phyloP scores from a whole-genome alignment of 2,797 vertebrate genomes.

The Odontamblyopus lacepedii region DNA sequence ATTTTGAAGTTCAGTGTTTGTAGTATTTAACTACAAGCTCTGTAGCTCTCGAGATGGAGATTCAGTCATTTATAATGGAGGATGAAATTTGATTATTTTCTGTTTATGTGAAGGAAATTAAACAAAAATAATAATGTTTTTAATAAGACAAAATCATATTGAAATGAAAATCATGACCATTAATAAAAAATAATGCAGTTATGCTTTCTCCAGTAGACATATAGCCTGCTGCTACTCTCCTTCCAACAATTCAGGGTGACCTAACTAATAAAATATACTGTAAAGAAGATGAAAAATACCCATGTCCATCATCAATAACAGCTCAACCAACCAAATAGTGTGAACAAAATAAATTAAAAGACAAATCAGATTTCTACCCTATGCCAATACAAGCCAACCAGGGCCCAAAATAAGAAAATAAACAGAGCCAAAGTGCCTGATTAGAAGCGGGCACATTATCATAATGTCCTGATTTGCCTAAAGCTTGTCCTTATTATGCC shows the following conservation, averaged over 20 bases:
- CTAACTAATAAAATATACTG: constrained; percentile 35
- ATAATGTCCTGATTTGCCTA: constrained; percentile 78
- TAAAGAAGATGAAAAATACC: constrained; percentile 72
- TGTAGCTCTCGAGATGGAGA: too few species aligned
- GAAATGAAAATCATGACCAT: too few species aligned
- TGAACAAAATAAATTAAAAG: constrained; percentile 69
- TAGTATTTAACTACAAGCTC: too few species aligned
- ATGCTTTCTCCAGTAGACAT: neutral
- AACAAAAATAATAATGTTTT: too few species aligned
- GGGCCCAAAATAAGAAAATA: constrained; percentile 71
- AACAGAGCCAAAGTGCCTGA: constrained; percentile 76
- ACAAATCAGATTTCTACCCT: constrained; percentile 59
- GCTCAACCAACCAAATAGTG: constrained; percentile 41
- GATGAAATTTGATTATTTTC: too few species aligned
- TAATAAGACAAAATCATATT: too few species aligned
- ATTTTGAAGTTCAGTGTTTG: too few species aligned
- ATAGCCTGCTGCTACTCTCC: neutral
- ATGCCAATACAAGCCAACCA: constrained; percentile 66
- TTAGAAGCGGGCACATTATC: constrained; percentile 75
- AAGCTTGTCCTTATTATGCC: constrained; percentile 77
- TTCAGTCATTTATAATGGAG: too few species aligned
- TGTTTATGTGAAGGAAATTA: too few species aligned
- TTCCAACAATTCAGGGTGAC: constrained; percentile 6
- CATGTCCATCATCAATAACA: constrained; percentile 62
- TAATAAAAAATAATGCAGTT: too few species aligned